Conservation (phyloP, 2,113 vertebrate genomes). For the Hypocryptadius cinnamomeus region DNA sequence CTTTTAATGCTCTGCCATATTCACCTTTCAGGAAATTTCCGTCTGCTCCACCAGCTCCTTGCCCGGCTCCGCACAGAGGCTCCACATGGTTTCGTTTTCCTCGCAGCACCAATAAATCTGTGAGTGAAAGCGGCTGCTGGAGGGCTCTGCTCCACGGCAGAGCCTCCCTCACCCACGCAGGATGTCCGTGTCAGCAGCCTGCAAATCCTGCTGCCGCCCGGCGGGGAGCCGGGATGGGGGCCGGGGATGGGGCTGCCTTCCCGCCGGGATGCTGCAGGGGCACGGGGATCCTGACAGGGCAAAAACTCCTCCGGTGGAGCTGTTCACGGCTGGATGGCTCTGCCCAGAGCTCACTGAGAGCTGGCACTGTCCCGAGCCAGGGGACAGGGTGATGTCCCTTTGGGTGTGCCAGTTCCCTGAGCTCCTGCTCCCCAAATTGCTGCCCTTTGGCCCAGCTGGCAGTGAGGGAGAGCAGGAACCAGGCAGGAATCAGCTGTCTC, state of each 20-base stretch:
- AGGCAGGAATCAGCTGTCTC: no score
- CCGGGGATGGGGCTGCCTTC: background rate
- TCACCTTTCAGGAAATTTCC: constrained; percentile 59
- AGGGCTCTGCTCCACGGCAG: background rate
- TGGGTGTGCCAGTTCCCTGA: no score
- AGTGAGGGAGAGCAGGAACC: no score
- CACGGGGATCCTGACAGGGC: background rate
- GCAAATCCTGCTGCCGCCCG: background rate
- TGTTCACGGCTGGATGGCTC: background rate
- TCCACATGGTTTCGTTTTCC: constrained; percentile 34
- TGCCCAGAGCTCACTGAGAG: background rate
- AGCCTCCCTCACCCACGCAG: constrained; percentile 3
- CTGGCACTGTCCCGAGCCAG: rapidly evolving
- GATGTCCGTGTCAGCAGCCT: constrained; percentile 38
- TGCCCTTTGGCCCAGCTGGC: no score
- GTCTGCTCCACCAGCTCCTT: background rate
- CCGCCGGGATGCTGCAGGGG: background rate
- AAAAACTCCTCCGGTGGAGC: background rate
- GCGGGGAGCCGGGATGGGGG: background rate
- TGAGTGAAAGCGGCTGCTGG: constrained; percentile 20
- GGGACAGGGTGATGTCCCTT: background rate
- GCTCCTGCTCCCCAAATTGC: no score
- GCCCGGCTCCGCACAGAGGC: background rate
- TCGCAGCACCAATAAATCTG: constrained; percentile 19
- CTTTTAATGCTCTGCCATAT: constrained; percentile 36